Base-by-base conservation (phyloP, 1,140 invertebrate genomes). In the Drosophila lini region DNA sequence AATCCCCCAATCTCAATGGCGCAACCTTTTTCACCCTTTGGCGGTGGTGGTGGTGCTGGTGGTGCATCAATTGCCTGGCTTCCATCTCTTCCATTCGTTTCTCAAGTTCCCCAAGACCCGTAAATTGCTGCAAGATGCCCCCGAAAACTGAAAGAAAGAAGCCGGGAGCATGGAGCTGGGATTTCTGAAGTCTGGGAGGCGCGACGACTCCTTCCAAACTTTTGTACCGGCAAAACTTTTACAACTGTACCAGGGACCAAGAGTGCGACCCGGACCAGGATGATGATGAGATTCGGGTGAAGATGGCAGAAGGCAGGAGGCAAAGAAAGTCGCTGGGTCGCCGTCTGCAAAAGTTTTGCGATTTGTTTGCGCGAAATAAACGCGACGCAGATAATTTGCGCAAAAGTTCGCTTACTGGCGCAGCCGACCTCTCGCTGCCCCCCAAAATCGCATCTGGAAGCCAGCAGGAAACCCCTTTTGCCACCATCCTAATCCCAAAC, bases 321-420 rank as follows among this genome's bases (percentile, higher is more conserved):
- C 25, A 28, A 61, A 67, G 69, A 28, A 64, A 67, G 69, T 79
- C 78, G 68, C 56, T 50, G 60, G 60, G 61, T 75, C 74, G 74
- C 71, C 68, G 80, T 84, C 78, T 80, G 77, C 64, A 63, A 88
- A 88, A 88, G 41, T 88, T 88, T 89, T 83, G 64, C 84, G 83
- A 88, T 88, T 85, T 88, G 83, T 88, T 88, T 88, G 84, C 84
- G 84, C 83, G 84, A 83, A 88, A 88, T 88, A 88, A 88, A 88
- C 84, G 83, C 84, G 76, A 80, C 83, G 84, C 83, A 88, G 84
- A 88, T 88, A 88, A 88, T 88, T 88, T 88, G 83, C 77, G 84
- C 83, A 89, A 88, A 89, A 80, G 58, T 82, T 82, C 45, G 44
- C 50, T 67, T 48, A 41, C 69, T 48, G 28, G 44, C 40, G 60